Percentiles rank a stretch among this genome's conserved stretches.
Conservation (phyloP, 2,888 invertebrate species). For the Tenthredo scrophulariae region DNA sequence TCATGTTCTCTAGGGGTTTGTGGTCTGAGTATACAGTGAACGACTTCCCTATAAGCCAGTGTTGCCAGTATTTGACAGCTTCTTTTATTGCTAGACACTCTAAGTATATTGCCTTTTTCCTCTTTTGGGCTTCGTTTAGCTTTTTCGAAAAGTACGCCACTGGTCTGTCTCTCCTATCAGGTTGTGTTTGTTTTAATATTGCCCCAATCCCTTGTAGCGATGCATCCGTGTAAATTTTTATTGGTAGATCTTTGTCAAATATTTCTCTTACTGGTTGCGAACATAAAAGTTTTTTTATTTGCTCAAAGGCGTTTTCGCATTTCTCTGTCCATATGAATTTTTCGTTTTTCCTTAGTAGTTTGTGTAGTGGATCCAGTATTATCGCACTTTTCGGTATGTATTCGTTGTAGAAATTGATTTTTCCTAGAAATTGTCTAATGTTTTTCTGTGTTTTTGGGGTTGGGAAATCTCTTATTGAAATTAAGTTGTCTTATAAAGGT, state of each 20-base stretch:
- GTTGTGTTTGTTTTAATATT: too few species aligned
- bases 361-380: slow-evolving; percentile 50
- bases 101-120: too few species aligned
- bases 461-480: slow-evolving; percentile 58
- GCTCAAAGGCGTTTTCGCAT: neutral
- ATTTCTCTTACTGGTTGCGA: slow-evolving; percentile 56
- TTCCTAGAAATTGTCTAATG: slow-evolving; percentile 26
- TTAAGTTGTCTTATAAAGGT: slow-evolving; percentile 51
- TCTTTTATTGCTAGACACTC: too few species aligned
- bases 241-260: slow-evolving; percentile 57
- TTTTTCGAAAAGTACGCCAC: too few species aligned
- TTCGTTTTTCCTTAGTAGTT: slow-evolving; percentile 35
- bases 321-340: slow-evolving; percentile 16
- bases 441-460: neutral
- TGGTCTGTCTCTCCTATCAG: too few species aligned
- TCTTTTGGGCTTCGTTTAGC: too few species aligned
- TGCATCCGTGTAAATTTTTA: slow-evolving; percentile 60
- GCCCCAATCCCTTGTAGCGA: slow-evolving; percentile 54
- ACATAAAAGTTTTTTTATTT: slow-evolving; percentile 57
- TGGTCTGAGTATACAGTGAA: too few species aligned
- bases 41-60: too few species aligned
- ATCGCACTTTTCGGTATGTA: slow-evolving; percentile 49
- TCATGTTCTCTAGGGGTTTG: too few species aligned
- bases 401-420: slow-evolving; percentile 56
- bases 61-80: too few species aligned